Evolutionary conservation across 2,797 vertebrate genomes (phyloP).

Genomic region (Odontamblyopus lacepedii): DNA sequence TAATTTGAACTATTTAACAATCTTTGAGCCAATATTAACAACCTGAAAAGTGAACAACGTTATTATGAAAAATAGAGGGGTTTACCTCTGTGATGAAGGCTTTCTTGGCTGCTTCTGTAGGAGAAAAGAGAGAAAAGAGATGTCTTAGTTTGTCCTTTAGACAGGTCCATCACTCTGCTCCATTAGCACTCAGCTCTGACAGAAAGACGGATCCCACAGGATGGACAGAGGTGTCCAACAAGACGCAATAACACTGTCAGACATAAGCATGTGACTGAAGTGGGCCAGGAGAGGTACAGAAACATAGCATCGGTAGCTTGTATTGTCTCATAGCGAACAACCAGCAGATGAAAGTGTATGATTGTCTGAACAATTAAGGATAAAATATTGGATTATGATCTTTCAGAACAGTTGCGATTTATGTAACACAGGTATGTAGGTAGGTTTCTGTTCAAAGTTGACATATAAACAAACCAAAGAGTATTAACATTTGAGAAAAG

Average conservation of each 20-base stretch:
- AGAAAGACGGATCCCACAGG: conserved; percentile 46
- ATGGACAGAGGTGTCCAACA: conserved; percentile 31
- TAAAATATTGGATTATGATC: neutral
- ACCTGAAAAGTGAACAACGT: neutral
- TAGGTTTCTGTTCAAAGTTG: neutral
- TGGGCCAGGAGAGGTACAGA: conserved; percentile 33
- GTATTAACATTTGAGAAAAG: too few relatives aligned
- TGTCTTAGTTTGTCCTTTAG: conserved; percentile 35
- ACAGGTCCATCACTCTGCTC: conserved; percentile 47
- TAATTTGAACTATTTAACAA: too few relatives aligned
- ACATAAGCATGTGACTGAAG: conserved; percentile 30
- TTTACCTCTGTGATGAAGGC: conserved; percentile 82
- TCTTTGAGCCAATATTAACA: too few relatives aligned
- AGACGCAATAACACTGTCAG: conserved; percentile 58
- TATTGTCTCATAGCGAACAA: neutral
- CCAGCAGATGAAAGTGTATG: neutral
- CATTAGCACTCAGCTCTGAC: conserved; percentile 34
- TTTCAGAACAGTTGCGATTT: neutral
- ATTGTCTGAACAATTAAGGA: neutral
- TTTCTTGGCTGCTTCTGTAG: conserved; percentile 76
- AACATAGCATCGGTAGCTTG: neutral
- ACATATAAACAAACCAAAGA: neutral
- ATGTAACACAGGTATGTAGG: neutral
- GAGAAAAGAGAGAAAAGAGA: conserved; percentile 38
- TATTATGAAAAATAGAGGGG: neutral